These are phyloP conservation scores for Heliocidaris erythrogramma DNA, from an alignment of 35 echinoderm and acorn worm species.

Conservation along the genomic window DNA sequence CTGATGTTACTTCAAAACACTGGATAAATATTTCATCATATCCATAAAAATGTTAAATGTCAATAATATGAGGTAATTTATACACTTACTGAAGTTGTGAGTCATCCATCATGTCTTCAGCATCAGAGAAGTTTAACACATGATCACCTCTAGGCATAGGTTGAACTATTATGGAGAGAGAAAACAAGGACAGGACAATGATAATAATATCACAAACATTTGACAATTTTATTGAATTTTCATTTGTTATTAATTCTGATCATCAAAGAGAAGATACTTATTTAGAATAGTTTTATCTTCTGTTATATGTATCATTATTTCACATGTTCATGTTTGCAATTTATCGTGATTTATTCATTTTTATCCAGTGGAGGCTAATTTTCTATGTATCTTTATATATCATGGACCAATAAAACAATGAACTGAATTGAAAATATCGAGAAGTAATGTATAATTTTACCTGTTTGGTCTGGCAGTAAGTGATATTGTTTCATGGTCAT, in stretches of 20 bases:
- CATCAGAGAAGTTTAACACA: conserved; percentile 96
- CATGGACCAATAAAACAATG: too few species aligned
- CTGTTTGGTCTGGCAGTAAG: conserved; percentile 92
- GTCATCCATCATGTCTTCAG: conserved; percentile 91
- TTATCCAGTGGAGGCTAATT: too few species aligned
- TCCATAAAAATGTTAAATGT: background rate
- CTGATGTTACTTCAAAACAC: too few species aligned
- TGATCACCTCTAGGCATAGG: conserved; percentile 98
- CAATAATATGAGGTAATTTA: background rate
- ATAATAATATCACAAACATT: background rate
- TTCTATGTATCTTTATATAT: too few species aligned
- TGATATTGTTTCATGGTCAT: conserved; percentile 98
- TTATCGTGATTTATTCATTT: too few species aligned
- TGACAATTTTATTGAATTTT: background rate
- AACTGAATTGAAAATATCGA: too few species aligned
- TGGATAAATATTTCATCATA: background rate
- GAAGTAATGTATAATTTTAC: background rate
- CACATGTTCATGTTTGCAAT: too few species aligned
- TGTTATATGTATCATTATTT: too few species aligned
- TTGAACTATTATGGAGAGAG: conserved; percentile 71
- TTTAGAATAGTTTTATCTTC: too few species aligned
- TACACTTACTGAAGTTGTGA: conserved; percentile 81
- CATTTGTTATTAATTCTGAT: background rate
- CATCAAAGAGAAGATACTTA: too few species aligned
- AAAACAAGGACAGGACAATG: background rate